phyloP scores from a whole-genome alignment of 2,113 vertebrate genomes.

The Equus przewalskii region DNA sequence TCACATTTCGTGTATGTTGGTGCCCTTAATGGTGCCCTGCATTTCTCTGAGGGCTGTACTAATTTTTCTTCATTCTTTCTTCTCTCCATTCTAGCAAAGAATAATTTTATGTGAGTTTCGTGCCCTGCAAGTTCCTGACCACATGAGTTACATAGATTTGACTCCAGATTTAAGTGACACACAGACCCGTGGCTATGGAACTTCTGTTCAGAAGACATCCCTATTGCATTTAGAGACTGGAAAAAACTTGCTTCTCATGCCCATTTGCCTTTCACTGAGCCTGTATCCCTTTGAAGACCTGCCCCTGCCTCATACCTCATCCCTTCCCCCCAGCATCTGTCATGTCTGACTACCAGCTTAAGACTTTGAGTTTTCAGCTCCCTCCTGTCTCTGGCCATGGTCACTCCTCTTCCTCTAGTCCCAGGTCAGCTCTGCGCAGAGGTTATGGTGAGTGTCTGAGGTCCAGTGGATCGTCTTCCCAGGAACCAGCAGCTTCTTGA shows the following conservation, averaged over 20 bases:
- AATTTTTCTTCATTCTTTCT: constrained; percentile 6
- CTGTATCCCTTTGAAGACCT: not conserved
- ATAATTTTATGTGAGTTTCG: not conserved
- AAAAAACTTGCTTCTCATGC: not conserved
- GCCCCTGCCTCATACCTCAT: not conserved
- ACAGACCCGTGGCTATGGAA: not conserved
- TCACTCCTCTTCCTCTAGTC: not conserved
- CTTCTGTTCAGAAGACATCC: not conserved
- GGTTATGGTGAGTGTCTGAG: not conserved
- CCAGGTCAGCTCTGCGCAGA: not conserved
- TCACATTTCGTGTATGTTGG: not conserved
- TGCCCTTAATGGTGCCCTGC: not conserved
- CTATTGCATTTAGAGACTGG: not conserved
- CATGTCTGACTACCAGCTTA: not conserved
- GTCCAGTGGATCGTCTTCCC: not conserved
- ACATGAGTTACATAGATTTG: not conserved
- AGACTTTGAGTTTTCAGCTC: not conserved
- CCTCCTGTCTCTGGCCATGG: not conserved
- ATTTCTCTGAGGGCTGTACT: not conserved
- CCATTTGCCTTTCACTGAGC: not conserved
- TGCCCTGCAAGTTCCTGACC: not conserved
- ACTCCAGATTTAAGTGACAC: not conserved
- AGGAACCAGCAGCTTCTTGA: not conserved
- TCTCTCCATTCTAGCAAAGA: not conserved
- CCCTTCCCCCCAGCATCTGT: not conserved